Evolutionary conservation across 2,797 vertebrate species (phyloP).

Genomic region (Catharus ustulatus): DNA sequence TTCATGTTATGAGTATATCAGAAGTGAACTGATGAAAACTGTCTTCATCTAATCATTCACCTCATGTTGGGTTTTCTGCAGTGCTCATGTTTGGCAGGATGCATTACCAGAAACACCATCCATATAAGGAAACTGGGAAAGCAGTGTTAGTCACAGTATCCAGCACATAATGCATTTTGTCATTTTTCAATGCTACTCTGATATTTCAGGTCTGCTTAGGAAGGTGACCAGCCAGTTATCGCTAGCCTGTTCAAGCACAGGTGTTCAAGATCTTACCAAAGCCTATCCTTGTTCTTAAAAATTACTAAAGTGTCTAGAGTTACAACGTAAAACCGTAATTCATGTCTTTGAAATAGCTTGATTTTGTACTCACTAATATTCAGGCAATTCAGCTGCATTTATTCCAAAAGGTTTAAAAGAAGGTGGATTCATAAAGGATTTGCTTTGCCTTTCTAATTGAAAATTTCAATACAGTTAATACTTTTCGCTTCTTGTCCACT

Average conservation of each 20-base stretch:
- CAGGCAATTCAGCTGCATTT: slow-evolving; percentile 12
- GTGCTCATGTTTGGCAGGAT: neutral
- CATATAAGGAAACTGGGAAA: neutral
- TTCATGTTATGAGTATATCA: neutral
- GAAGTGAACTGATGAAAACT: neutral
- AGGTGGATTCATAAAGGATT: slow-evolving; percentile 44
- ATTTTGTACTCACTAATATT: slow-evolving; percentile 19
- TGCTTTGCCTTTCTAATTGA: slow-evolving; percentile 59
- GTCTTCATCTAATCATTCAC: neutral
- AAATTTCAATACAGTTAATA: slow-evolving; percentile 64
- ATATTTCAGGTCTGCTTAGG: neutral
- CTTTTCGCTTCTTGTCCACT: slow-evolving; percentile 64
- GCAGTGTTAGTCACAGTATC: neutral
- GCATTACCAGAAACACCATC: neutral
- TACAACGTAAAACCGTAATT: neutral
- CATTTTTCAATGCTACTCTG: neutral
- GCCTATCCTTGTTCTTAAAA: neutral
- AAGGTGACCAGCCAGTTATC: neutral
- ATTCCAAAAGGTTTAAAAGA: slow-evolving; percentile 28
- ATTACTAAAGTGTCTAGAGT: neutral
- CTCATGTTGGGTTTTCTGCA: neutral
- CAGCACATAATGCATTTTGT: neutral
- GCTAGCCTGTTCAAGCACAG: neutral
- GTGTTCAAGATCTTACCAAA: neutral
- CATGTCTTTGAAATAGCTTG: neutral